Conservation (phyloP, 2,888 invertebrate species). For the Diogma glabrata region DNA sequence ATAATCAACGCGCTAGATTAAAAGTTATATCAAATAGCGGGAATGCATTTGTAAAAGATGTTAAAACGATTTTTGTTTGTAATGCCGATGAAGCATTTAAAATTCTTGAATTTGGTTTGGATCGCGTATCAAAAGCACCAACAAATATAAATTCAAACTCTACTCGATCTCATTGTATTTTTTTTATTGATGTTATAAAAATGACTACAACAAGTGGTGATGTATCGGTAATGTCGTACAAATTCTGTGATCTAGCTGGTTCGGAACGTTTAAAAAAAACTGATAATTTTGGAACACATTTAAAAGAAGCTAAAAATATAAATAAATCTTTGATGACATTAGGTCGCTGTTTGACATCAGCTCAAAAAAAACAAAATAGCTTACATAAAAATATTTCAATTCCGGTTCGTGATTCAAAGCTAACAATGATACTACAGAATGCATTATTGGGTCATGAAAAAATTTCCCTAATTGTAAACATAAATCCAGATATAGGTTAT, state of each 20-base stretch:
- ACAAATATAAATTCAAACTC: slow-evolving; percentile 72
- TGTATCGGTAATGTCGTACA: too few relatives aligned
- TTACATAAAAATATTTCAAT: slow-evolving; percentile 26
- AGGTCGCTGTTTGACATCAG: slow-evolving; percentile 60
- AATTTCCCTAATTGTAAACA: slow-evolving; percentile 65
- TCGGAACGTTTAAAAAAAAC: slow-evolving; percentile 70
- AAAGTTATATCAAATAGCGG: slow-evolving; percentile 34
- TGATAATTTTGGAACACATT: slow-evolving; percentile 54
- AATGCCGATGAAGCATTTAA: slow-evolving; percentile 69
- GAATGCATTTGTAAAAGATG: slow-evolving; percentile 37
- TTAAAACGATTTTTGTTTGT: slow-evolving; percentile 37
- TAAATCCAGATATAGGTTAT: slow-evolving; percentile 61
- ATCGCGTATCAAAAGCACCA: slow-evolving; percentile 61
- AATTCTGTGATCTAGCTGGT: slow-evolving; percentile 88
- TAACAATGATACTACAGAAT: slow-evolving; percentile 73
- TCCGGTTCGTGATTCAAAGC: slow-evolving; percentile 63
- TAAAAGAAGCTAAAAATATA: slow-evolving; percentile 78
- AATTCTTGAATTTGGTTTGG: slow-evolving; percentile 62
- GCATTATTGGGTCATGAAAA: slow-evolving; percentile 52
- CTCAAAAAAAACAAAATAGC: slow-evolving; percentile 35
- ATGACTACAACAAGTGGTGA: slow-evolving; percentile 24
- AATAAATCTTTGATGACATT: slow-evolving; percentile 83
- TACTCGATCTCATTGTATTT: slow-evolving; percentile 81
- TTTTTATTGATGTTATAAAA: slow-evolving; percentile 63
- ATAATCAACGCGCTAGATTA: too few relatives aligned